Evolutionary conservation across 2,113 vertebrate genomes (phyloP), one percentile per base, ranked within the genome.

Genomic region (Ascaphus truei): DNA sequence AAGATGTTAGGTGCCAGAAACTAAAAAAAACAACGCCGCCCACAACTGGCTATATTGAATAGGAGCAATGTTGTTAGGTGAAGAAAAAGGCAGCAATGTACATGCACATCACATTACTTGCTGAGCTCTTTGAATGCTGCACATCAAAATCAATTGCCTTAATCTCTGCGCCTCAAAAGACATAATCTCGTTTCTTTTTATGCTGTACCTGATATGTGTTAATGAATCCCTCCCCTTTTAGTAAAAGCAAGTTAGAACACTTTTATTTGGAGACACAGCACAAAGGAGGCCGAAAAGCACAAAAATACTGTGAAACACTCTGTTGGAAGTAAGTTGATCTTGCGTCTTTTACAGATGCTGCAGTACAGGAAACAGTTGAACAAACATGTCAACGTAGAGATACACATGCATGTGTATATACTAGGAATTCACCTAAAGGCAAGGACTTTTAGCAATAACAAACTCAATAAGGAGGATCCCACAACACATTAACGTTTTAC

Each of bases 261-360:
- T n/a, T 68, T 68, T 62, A 74, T 79, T 76, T 0, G n/a, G 78
- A 58, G 60, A 75, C 75, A 64, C 72, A 82, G 83, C 78, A 82
- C 85, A 83, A 74, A 55, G 68, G 73, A 75, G 66, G 56, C n/a
- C 67, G 75, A 77, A 67, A 71, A 84, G 86, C 85, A 85, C 85
- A 78, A 74, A 50, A 74, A 43, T 16, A 29, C n/a, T n/a, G n/a
- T n/a, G 60, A 74, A 75, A 75, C 78, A 76, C 77, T 76, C 68
- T 62, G 79, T 41, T 77, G 83, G 80, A 82, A 79, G 74, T 47
- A 73, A 67, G 63, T 34, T 20, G 30, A 68, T n/a, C 66, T 50
- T 63, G 79, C 73, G 29, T 73, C 72, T 69, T 55, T 68, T 69
- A 12, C 53, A 30, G n/a, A n/a, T n/a, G n/a, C n/a, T n/a, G n/a